Evolutionary conservation across 2,113 vertebrate species (phyloP).

Genomic region (Chloebia gouldiae): DNA sequence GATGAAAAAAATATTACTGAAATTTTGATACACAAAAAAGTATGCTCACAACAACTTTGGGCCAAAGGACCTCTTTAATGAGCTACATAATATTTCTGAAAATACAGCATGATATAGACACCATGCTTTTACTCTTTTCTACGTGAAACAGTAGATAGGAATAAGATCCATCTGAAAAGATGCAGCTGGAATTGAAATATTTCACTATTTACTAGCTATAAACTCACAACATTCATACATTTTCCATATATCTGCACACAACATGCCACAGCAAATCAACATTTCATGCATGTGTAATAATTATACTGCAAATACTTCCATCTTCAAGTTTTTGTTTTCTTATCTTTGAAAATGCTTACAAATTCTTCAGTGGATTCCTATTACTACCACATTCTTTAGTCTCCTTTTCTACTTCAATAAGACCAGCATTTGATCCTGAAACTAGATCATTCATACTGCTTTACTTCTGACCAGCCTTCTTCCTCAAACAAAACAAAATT

Average conservation of each 20-base stretch:
- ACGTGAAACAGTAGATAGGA: not conserved
- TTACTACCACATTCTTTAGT: not conserved
- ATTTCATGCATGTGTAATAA: not conserved
- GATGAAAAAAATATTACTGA: not conserved
- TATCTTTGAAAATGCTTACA: not conserved
- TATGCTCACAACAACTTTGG: not conserved
- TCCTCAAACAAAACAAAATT: not conserved
- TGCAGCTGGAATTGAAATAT: not conserved
- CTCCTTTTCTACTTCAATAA: not conserved
- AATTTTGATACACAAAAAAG: not conserved
- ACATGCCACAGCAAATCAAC: not conserved
- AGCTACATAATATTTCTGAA: not conserved
- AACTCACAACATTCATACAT: not conserved
- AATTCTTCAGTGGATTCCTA: not conserved
- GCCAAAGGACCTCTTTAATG: not conserved
- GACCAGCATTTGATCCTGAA: not conserved
- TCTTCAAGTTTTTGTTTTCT: not conserved
- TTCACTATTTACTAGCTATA: not conserved
- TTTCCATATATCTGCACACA: not conserved
- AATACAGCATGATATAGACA: not conserved
- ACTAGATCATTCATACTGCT: not conserved
- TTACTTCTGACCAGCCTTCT: not conserved
- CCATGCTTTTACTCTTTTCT: not conserved
- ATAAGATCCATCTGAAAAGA: not conserved
- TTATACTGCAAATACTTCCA: not conserved